Evolutionary conservation across 2,797 vertebrate genomes (phyloP).

Genomic region (Sebastes melanostomus): DNA sequence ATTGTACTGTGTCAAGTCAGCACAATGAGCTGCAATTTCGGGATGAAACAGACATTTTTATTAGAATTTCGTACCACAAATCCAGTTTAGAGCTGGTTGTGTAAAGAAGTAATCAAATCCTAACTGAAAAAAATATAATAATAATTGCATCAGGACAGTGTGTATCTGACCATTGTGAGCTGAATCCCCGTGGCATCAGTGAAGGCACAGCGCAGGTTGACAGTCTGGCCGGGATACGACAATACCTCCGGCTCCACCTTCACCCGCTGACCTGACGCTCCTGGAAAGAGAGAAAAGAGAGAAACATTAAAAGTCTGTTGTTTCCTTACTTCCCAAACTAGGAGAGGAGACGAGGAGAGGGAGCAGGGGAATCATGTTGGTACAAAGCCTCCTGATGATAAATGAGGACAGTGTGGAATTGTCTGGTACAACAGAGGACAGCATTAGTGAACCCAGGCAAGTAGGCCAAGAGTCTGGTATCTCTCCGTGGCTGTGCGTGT

Average conservation of each 20-base stretch:
- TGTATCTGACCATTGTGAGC: constrained; percentile 82
- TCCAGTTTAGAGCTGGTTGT: constrained; percentile 19
- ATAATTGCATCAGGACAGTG: neutral
- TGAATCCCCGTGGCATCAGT: constrained; percentile 60
- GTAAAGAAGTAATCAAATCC: constrained; percentile 34
- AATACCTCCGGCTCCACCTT: constrained; percentile 82
- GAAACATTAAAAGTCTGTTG: constrained; percentile 25
- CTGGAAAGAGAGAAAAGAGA: constrained; percentile 56
- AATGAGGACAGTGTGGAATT: constrained; percentile 63
- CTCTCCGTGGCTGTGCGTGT: constrained; percentile 47
- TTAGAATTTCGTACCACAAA: constrained; percentile 40
- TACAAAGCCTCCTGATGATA: constrained; percentile 61
- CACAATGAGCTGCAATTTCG: constrained; percentile 40
- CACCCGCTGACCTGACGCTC: constrained; percentile 78
- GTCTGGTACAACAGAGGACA: constrained; percentile 67
- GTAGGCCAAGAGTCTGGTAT: constrained; percentile 73
- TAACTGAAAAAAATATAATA: neutral
- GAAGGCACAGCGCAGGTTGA: constrained; percentile 85
- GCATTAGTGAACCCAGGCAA: constrained; percentile 69
- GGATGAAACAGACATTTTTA: constrained; percentile 38
- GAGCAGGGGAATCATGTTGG: constrained; percentile 25
- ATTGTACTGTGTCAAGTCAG: constrained; percentile 47
- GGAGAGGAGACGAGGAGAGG: constrained; percentile 10
- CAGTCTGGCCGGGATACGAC: constrained; percentile 82
- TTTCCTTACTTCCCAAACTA: constrained; percentile 8